Base-by-base conservation (phyloP, 2,888 invertebrate species). In the Macaria notata region DNA sequence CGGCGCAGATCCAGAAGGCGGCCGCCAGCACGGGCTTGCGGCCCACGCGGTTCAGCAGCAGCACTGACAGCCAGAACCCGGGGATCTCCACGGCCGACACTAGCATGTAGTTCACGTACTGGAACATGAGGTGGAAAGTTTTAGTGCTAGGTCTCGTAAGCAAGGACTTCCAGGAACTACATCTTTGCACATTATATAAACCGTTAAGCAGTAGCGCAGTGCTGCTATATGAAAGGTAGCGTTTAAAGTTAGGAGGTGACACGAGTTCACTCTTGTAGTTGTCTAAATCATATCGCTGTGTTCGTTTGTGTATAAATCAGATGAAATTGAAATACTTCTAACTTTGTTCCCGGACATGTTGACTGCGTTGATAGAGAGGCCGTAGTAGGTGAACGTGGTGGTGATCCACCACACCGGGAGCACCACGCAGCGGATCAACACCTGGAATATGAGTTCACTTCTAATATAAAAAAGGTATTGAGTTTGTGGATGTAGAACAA, bases 31-130 rank as follows among this genome's bases (percentile, higher is more conserved):
- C 92, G 42, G 86, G 82, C 59, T 92, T 91, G 54, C 94, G 79
- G 5, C 94, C 94, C 8, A 92, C 72, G 52, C 80, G 82, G 67
- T 93, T 92, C 68, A 94, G 88, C 31, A 93, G 76, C 8, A 93
- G 70, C 55, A 92, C 92, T 1, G 93, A 93, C 47, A 92, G 62
- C 58, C 93, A 77, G 69, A 93, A 94, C 93, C 94, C 95, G 0
- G 95, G 95, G 53, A 95, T 93, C 76, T 95, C 95, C 4, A 94
- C 92, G 6, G 92, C 75, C 0, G 92, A 83, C 3, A 93, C 93
- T 31, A 93, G 78, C 49, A 94, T 92, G 70, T 94, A 95, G 81
- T 94, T 95, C 8, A 93, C 56, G 73, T 94, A 94, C 38, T 69
- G 90, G 72, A 36, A 36, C 33, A 36, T 36, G 5, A 36, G 4